phyloP scores from a whole-genome alignment of 2,113 vertebrate species.

The Rhinoptilus africanus region DNA sequence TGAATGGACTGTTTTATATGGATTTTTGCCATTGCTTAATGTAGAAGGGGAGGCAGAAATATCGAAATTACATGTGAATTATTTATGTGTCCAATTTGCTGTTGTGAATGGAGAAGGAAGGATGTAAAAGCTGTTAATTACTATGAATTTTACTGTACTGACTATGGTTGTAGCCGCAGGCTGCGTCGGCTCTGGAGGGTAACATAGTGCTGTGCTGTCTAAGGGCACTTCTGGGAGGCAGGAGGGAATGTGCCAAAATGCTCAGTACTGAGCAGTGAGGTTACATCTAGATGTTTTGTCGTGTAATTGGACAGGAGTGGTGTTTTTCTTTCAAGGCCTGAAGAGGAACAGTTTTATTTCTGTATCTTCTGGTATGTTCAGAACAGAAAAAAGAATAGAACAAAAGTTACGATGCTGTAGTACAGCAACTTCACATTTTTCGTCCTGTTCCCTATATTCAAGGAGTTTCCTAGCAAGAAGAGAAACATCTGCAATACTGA shows the following conservation, averaged over 20 bases:
- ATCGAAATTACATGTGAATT: neutral
- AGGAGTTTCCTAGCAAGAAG: constrained; percentile 48
- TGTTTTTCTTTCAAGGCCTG: neutral
- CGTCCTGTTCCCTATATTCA: neutral
- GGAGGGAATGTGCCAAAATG: neutral
- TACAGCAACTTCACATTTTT: neutral
- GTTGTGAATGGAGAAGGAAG: neutral
- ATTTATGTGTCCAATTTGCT: neutral
- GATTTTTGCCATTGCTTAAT: constrained; percentile 47
- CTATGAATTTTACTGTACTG: neutral
- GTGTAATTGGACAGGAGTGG: neutral
- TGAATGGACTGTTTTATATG: neutral
- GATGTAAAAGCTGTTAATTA: neutral
- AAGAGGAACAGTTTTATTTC: neutral
- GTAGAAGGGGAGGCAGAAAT: neutral
- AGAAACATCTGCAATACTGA: constrained; percentile 51
- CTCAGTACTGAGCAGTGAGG: neutral
- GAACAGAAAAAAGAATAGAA: neutral
- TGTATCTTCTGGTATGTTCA: neutral
- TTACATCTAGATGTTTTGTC: neutral
- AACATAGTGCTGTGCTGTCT: neutral
- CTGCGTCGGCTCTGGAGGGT: accelerated
- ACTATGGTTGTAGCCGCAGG: neutral
- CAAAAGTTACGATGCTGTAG: neutral
- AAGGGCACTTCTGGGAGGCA: neutral